These are phyloP conservation scores for Metridium senile DNA, from an alignment of 92 coral and sea anemone genomes.

Conservation along the genomic window DNA sequence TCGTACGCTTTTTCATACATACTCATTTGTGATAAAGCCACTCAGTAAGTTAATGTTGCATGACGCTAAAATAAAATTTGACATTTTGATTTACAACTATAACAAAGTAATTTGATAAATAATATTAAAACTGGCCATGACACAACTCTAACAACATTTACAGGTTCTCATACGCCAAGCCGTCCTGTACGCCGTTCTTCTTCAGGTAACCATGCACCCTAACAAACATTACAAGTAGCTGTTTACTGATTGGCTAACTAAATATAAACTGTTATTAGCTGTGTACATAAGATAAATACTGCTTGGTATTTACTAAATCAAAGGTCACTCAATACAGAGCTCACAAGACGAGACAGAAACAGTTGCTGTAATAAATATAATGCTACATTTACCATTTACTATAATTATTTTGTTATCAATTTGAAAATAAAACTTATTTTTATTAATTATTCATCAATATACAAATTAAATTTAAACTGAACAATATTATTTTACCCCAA, in stretches of 20 bases:
- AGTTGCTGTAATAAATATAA: too few species aligned
- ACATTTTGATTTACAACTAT: background rate
- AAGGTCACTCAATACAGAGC: too few species aligned
- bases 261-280: background rate
- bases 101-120: background rate
- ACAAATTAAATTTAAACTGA: too few species aligned
- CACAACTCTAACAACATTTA: slow-evolving; percentile 36
- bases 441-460: too few species aligned
- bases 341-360: too few species aligned
- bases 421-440: too few species aligned
- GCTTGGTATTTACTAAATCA: too few species aligned
- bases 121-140: background rate
- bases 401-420: too few species aligned
- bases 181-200: slow-evolving; percentile 89
- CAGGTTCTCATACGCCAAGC: slow-evolving; percentile 65
- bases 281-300: background rate
- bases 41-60: background rate
- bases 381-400: too few species aligned
- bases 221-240: background rate
- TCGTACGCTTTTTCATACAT: background rate
- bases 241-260: background rate
- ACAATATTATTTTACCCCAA: too few species aligned
- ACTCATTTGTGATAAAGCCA: background rate
- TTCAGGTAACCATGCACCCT: slow-evolving; percentile 74
- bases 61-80: background rate